Evolutionary conservation across 2,888 invertebrate genomes (phyloP).

Genomic region (Altica lythri): DNA sequence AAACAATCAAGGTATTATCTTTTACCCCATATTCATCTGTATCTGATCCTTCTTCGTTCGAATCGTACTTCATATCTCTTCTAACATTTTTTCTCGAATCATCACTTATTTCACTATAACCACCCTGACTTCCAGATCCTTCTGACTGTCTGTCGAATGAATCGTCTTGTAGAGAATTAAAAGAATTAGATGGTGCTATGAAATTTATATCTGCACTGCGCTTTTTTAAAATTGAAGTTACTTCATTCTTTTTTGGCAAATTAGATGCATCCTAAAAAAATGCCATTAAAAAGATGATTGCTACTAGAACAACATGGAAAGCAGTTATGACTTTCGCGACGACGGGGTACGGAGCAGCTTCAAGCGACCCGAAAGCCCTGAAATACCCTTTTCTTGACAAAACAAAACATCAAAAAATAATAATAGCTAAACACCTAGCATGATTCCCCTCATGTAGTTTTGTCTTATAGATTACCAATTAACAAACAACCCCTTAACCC

Average conservation of each 20-base stretch:
- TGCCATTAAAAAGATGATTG: neutral
- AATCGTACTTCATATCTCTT: slow-evolving; percentile 66
- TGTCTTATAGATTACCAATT: too few relatives aligned
- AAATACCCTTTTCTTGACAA: too few relatives aligned
- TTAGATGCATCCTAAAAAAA: slow-evolving; percentile 27
- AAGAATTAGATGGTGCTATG: slow-evolving; percentile 57
- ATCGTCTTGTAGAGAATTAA: slow-evolving; percentile 54
- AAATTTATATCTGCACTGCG: slow-evolving; percentile 61
- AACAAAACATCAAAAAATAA: too few relatives aligned
- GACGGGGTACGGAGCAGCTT: too few relatives aligned
- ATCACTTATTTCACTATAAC: slow-evolving; percentile 68
- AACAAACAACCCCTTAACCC: too few relatives aligned
- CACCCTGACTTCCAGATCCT: slow-evolving; percentile 71
- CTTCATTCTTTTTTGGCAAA: slow-evolving; percentile 44
- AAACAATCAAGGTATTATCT: slow-evolving; percentile 34
- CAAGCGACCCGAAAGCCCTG: too few relatives aligned
- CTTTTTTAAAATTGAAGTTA: slow-evolving; percentile 65
- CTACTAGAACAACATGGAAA: too few relatives aligned
- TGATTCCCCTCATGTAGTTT: too few relatives aligned
- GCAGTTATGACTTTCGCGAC: too few relatives aligned
- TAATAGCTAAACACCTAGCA: too few relatives aligned
- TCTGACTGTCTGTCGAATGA: slow-evolving; percentile 66
- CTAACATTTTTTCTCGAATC: slow-evolving; percentile 70
- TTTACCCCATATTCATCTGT: slow-evolving; percentile 69
- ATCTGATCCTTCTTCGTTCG: slow-evolving; percentile 78